phyloP scores from a whole-genome alignment of 2,797 vertebrate species.

The Phataginus tetradactyla region DNA sequence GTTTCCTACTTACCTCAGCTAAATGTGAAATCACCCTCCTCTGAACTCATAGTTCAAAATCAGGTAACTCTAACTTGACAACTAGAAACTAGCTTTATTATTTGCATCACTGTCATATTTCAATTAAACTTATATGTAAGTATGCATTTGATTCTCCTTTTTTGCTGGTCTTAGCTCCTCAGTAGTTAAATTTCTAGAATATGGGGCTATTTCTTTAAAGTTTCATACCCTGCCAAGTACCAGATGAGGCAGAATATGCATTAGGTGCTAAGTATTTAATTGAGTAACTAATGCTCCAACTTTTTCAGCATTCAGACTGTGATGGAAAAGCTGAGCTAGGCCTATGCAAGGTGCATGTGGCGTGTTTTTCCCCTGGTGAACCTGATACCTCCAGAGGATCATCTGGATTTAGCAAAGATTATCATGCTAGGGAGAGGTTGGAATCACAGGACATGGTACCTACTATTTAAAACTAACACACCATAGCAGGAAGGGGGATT shows the following conservation, averaged over 20 bases:
- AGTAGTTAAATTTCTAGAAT: neutral
- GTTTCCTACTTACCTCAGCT: neutral
- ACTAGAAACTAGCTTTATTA: neutral
- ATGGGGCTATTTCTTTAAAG: neutral
- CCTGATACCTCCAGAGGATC: slow-evolving; percentile 25
- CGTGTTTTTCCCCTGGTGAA: neutral
- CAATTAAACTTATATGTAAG: neutral
- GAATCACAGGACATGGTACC: slow-evolving; percentile 56
- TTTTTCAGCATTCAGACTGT: neutral
- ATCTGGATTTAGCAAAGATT: slow-evolving; percentile 67
- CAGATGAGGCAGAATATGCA: neutral
- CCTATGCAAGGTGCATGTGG: neutral
- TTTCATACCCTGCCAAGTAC: neutral
- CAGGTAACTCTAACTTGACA: neutral
- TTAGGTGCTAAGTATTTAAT: neutral
- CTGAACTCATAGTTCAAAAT: neutral
- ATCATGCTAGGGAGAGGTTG: neutral
- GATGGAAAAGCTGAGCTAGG: neutral
- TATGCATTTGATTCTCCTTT: neutral
- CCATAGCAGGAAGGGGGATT: neutral
- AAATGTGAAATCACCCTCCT: neutral
- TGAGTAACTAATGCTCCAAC: neutral
- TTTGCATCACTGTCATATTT: neutral
- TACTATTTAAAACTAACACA: slow-evolving; percentile 72
- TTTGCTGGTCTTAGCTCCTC: neutral